Evolutionary conservation across 1,140 invertebrate genomes (phyloP).

Genomic region (Ostrea edulis): DNA sequence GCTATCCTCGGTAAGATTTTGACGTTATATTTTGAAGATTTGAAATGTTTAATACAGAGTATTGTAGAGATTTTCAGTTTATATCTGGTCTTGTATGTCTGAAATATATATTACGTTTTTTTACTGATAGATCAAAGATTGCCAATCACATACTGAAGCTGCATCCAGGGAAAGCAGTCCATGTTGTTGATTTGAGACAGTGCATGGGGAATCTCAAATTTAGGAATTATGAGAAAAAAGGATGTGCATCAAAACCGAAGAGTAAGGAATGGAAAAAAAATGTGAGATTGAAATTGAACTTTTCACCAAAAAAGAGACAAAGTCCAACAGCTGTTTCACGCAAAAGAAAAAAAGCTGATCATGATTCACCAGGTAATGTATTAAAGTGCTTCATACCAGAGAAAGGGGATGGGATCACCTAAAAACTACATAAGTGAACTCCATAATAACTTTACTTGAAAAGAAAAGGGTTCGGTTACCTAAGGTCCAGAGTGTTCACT

Average conservation of each 20-base stretch:
- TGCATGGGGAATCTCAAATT: slow-evolving; percentile 30
- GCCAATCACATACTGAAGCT: slow-evolving; percentile 39
- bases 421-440: too few relatives aligned
- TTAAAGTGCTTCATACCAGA: too few relatives aligned
- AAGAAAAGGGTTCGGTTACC: too few relatives aligned
- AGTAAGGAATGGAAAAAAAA: not conserved
- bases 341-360: not conserved
- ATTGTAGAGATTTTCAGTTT: too few relatives aligned
- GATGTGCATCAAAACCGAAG: not conserved
- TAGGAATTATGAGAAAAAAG: not conserved
- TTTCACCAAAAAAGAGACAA: not conserved
- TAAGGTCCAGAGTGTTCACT: too few relatives aligned
- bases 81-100: too few relatives aligned
- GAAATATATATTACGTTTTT: not conserved
- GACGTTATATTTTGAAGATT: not conserved
- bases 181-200: slow-evolving; percentile 53
- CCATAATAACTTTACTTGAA: too few relatives aligned
- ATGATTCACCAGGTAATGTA: not conserved
- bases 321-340: not conserved
- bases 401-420: too few relatives aligned
- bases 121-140: slow-evolving; percentile 41
- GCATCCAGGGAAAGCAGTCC: slow-evolving; percentile 44
- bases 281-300: not conserved
- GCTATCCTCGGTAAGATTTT: slow-evolving; percentile 54
- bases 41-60: too few relatives aligned